Conservation (phyloP, 2,797 vertebrate genomes). For the Kryptopterus vitreolus region DNA sequence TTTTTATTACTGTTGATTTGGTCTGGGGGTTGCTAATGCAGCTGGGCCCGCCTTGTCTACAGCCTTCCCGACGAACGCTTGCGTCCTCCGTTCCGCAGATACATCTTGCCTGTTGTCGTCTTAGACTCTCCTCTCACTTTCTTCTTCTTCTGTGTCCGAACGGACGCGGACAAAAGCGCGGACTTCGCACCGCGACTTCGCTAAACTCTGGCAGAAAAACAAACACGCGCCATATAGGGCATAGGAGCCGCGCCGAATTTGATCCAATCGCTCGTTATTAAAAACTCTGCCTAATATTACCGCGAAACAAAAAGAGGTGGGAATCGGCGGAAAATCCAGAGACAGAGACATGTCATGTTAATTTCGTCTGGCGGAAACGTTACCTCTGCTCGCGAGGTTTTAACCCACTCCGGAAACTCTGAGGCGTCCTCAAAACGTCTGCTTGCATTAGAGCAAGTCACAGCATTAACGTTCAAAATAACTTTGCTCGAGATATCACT, state of each 20-base stretch:
- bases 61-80: conserved; percentile 45
- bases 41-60: conserved; percentile 67
- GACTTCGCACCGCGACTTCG: background rate
- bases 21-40: conserved; percentile 77
- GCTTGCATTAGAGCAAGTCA: conserved; percentile 56
- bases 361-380: conserved; percentile 51
- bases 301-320: conserved; percentile 47
- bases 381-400: conserved; percentile 44
- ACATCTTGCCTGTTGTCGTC: background rate
- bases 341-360: conserved; percentile 55
- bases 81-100: conserved; percentile 5
- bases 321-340: conserved; percentile 51
- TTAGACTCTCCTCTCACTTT: background rate
- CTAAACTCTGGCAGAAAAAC: background rate
- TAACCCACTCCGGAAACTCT: conserved; percentile 47
- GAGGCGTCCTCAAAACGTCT: conserved; percentile 60
- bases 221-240: background rate
- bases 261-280: conserved; percentile 43
- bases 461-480: conserved; percentile 54
- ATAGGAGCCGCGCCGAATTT: conserved; percentile 28
- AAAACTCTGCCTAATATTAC: conserved; percentile 43
- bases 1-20: conserved; percentile 80
- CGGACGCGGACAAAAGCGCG: conserved; percentile 2
- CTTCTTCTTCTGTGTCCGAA: too few species aligned
- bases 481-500: conserved; percentile 52